Conservation (phyloP, 2,797 vertebrate species). For the Apogon talboti region DNA sequence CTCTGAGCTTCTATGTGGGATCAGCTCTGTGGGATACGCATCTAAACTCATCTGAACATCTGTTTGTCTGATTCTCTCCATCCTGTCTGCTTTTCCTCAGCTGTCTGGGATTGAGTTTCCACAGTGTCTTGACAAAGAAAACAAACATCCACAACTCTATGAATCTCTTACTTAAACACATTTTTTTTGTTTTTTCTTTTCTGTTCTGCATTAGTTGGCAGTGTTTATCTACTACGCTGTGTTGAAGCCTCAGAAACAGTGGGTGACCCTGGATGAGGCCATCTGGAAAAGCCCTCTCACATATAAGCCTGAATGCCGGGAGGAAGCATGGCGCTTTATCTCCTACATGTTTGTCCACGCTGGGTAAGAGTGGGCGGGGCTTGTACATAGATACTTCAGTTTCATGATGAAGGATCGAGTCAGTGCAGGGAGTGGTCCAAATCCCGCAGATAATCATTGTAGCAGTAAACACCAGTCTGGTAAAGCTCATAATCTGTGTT, state of each 20-base stretch:
- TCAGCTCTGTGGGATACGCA: too few relatives aligned
- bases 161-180: not conserved
- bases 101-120: slow-evolving; percentile 32
- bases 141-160: not conserved
- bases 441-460: not conserved
- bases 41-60: slow-evolving; percentile 17
- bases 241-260: slow-evolving; percentile 92
- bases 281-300: slow-evolving; percentile 88
- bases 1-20: too few relatives aligned
- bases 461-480: slow-evolving; percentile 18
- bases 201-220: slow-evolving; percentile 77
- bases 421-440: not conserved
- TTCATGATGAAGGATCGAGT: not conserved
- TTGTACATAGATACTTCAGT: not conserved
- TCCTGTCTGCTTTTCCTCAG: slow-evolving; percentile 30
- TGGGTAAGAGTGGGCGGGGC: slow-evolving; percentile 80
- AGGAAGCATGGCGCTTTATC: slow-evolving; percentile 91
- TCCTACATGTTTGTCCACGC: slow-evolving; percentile 96
- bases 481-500: not conserved
- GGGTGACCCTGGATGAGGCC: slow-evolving; percentile 87
- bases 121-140: not conserved
- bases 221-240: slow-evolving; percentile 93
- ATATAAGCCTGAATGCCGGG: slow-evolving; percentile 81
- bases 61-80: slow-evolving; percentile 2
- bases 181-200: not conserved